phyloP scores from a whole-genome alignment of 2,888 invertebrate species.

The Epinotia nisella region DNA sequence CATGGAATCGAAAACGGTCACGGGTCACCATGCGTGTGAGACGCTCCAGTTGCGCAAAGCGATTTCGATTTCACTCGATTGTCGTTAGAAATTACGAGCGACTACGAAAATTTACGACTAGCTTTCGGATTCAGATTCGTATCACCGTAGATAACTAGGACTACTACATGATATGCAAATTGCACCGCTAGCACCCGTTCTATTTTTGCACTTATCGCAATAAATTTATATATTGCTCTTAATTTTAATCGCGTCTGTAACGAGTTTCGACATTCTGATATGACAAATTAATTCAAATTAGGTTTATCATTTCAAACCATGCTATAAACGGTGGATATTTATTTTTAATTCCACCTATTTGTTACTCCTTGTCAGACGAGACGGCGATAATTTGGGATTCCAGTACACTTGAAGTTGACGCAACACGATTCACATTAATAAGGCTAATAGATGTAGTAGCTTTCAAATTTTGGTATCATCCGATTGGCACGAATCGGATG shows the following conservation, averaged over 20 bases:
- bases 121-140: conserved; percentile 34
- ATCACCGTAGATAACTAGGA: conserved; percentile 23
- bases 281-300: conserved; percentile 42
- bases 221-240: conserved; percentile 25
- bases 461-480: conserved; percentile 54
- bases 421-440: conserved; percentile 45
- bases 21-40: conserved; percentile 71
- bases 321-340: conserved; percentile 34
- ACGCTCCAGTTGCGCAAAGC: conserved; percentile 67
- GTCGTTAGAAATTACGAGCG: conserved; percentile 39
- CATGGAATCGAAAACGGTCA: conserved; percentile 78
- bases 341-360: conserved; percentile 65
- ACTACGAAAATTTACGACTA: conserved; percentile 40
- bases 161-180: conserved; percentile 34
- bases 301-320: conserved; percentile 25
- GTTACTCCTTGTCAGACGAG: conserved; percentile 68
- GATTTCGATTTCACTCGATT: conserved; percentile 71
- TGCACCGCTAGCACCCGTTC: conserved; percentile 1
- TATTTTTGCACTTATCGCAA: conserved; percentile 22
- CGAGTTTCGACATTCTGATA: conserved; percentile 30
- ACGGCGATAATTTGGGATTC: conserved; percentile 60
- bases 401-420: conserved; percentile 46
- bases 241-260: conserved; percentile 33
- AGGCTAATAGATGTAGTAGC: conserved; percentile 46
- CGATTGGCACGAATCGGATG: conserved; percentile 53